Conservation (phyloP, 2,797 vertebrate species). For the Pseudomugil tenellus region DNA sequence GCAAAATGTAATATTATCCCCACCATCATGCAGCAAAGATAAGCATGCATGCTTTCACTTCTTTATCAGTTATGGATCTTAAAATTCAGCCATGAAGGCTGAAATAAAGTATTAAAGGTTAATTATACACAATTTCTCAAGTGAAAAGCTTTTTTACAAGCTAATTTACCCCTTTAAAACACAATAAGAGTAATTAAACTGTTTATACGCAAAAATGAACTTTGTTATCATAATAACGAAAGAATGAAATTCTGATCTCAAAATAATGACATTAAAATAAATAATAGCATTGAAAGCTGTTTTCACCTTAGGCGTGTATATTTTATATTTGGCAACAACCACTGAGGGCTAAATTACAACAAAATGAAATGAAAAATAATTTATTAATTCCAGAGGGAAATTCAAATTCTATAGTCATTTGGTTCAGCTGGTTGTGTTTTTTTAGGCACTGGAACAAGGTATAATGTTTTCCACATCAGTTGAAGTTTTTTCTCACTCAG, state of each 20-base stretch:
- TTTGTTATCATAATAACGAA: neutral
- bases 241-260: neutral
- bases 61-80: neutral
- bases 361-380: no score
- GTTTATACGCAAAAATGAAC: neutral
- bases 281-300: conserved; percentile 4
- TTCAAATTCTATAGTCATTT: no score
- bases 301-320: conserved; percentile 3
- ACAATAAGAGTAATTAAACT: neutral
- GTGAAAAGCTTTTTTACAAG: neutral
- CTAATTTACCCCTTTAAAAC: neutral
- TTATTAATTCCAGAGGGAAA: no score
- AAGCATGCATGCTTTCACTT: neutral
- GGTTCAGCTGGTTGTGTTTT: no score
- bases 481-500: no score
- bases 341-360: conserved; percentile 33
- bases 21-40: neutral
- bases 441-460: no score
- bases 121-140: neutral
- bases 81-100: neutral
- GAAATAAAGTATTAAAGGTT: neutral
- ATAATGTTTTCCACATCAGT: no score
- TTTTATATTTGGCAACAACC: conserved; percentile 46
- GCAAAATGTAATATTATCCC: neutral
- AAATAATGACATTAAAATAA: conserved; percentile 11